phyloP scores from a whole-genome alignment of 2,113 vertebrate species.

The Girardinichthys multiradiatus region DNA sequence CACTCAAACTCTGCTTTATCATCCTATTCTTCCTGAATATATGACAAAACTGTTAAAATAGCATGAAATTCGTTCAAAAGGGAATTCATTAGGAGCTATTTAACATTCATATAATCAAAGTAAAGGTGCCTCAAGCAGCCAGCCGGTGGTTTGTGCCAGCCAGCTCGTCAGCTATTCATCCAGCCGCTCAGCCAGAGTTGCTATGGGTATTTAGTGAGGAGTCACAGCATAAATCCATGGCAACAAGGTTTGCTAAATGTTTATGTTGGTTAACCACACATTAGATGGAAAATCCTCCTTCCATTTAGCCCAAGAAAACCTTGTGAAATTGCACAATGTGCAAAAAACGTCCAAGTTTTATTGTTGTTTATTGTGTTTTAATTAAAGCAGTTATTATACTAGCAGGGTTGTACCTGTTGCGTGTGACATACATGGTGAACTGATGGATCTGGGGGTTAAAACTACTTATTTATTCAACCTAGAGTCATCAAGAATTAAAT shows the following conservation, averaged over 20 bases:
- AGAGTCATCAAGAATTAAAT: too few species aligned
- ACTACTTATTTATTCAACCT: too few species aligned
- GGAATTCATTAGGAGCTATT: constrained; percentile 50
- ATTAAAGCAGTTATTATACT: neutral
- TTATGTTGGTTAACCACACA: constrained; percentile 46
- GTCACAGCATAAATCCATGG: constrained; percentile 58
- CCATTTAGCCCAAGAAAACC: constrained; percentile 7
- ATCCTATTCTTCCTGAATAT: neutral
- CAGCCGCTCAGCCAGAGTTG: constrained; percentile 53
- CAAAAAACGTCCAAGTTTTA: constrained; percentile 6
- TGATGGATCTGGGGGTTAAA: too few species aligned
- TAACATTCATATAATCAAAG: constrained; percentile 51
- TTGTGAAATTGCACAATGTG: neutral
- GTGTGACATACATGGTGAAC: too few species aligned
- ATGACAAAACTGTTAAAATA: constrained; percentile 18
- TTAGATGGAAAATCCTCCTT: constrained; percentile 8
- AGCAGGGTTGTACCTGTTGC: neutral
- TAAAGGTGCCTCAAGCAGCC: constrained; percentile 47
- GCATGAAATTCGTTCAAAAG: constrained; percentile 20
- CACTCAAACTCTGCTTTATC: neutral
- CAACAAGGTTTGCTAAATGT: constrained; percentile 59
- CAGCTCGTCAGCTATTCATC: constrained; percentile 54
- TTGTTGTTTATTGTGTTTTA: neutral
- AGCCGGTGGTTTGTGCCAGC: constrained; percentile 40
- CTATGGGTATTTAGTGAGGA: constrained; percentile 48